Percentiles rank a stretch among this genome's conserved stretches.
phyloP scores from a whole-genome alignment of 2,888 invertebrate genomes.

The Drosophila heteroneura region DNA sequence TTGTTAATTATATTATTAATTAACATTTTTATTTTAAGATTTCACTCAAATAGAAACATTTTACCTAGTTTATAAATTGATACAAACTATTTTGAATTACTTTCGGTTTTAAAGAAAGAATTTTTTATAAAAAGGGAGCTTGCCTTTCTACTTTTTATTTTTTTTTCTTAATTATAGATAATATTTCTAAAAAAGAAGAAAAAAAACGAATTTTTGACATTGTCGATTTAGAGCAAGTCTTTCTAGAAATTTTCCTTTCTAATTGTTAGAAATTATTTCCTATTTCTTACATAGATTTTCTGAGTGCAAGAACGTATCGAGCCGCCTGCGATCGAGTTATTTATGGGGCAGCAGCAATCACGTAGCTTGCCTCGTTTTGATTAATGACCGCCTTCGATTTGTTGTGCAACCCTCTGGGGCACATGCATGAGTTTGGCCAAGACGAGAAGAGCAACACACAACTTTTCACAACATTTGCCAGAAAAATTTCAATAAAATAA shows the following conservation, averaged over 20 bases:
- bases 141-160: no score
- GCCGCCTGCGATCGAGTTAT: conserved; percentile 52
- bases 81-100: not conserved
- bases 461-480: conserved; percentile 66
- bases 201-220: no score
- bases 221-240: not conserved
- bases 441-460: conserved; percentile 47
- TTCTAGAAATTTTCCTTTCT: no score
- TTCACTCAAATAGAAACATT: not conserved
- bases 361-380: conserved; percentile 62
- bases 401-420: conserved; percentile 14
- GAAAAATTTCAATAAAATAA: conserved; percentile 48
- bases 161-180: no score
- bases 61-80: not conserved
- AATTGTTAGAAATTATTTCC: not conserved
- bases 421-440: conserved; percentile 51
- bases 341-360: conserved; percentile 70
- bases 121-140: no score
- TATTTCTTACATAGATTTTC: not conserved
- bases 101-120: no score
- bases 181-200: no score
- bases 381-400: conserved; percentile 70
- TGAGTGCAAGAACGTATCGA: conserved; percentile 19
- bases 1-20: not conserved
- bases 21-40: not conserved